phyloP scores from a whole-genome alignment of 2,113 vertebrate genomes.

The Oncorhynchus nerka region DNA sequence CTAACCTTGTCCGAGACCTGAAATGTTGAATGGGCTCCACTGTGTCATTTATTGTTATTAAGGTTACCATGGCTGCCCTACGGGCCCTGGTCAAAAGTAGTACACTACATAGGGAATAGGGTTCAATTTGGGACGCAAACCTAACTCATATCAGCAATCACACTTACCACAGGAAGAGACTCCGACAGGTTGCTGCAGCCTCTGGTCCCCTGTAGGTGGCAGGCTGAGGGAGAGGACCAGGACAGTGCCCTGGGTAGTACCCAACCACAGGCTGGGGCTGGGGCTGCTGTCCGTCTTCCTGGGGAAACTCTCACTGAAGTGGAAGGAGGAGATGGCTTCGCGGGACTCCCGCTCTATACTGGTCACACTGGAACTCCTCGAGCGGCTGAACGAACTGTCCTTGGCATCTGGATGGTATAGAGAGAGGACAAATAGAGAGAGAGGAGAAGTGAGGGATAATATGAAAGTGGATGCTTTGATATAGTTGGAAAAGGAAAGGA shows the following conservation, averaged over 20 bases:
- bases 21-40: too few relatives aligned
- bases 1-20: too few relatives aligned
- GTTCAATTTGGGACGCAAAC: too few relatives aligned
- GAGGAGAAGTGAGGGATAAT: constrained; percentile 15
- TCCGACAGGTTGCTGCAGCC: constrained; percentile 86
- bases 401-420: constrained; percentile 76
- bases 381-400: constrained; percentile 93
- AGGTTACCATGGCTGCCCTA: too few relatives aligned
- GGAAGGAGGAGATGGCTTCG: constrained; percentile 90
- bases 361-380: constrained; percentile 92
- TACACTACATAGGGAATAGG: too few relatives aligned
- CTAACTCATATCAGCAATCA: too few relatives aligned
- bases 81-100: too few relatives aligned
- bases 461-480: not conserved
- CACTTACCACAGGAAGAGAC: constrained; percentile 87
- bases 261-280: constrained; percentile 87
- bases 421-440: not conserved
- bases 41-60: too few relatives aligned
- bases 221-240: constrained; percentile 84
- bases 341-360: constrained; percentile 96
- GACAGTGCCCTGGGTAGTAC: constrained; percentile 89
- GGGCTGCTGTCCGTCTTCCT: constrained; percentile 78
- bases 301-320: constrained; percentile 90
- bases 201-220: constrained; percentile 84
- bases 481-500: constrained; percentile 3